phyloP scores from a whole-genome alignment of 2,888 invertebrate species.

The Thera britannica region DNA sequence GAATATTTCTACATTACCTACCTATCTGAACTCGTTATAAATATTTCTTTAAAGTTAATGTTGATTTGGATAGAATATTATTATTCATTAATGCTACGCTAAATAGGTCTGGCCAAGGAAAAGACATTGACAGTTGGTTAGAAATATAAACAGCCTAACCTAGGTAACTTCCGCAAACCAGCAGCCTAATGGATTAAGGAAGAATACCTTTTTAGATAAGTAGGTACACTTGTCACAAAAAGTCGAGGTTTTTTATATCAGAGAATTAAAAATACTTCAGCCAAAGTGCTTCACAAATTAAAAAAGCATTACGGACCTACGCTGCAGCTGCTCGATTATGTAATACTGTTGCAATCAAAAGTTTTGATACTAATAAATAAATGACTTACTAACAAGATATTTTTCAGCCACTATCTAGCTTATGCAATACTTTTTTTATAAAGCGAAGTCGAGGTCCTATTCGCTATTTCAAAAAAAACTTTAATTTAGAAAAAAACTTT shows the following conservation, averaged over 20 bases:
- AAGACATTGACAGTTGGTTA: not conserved
- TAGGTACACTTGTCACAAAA: not conserved
- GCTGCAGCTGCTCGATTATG: not conserved
- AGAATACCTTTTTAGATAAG: constrained; percentile 8
- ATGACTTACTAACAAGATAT: too few species aligned
- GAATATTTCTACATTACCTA: too few species aligned
- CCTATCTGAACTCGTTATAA: too few species aligned
- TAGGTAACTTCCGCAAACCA: constrained; percentile 7
- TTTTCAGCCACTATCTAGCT: too few species aligned
- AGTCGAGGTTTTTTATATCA: not conserved
- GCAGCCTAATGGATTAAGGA: constrained; percentile 6
- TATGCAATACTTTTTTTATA: too few species aligned
- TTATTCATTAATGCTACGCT: not conserved
- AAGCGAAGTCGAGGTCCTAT: too few species aligned
- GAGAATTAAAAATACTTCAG: not conserved
- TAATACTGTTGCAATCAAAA: too few species aligned
- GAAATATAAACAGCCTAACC: constrained; percentile 8
- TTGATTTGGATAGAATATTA: too few species aligned
- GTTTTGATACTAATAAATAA: too few species aligned
- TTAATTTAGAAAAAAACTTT: too few species aligned
- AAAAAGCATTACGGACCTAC: not conserved
- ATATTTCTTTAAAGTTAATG: too few species aligned
- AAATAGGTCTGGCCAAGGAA: not conserved
- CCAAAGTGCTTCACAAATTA: not conserved
- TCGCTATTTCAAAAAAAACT: too few species aligned